phyloP scores from a whole-genome alignment of 1,140 invertebrate species.

The Pygmarrhopalites habei region DNA sequence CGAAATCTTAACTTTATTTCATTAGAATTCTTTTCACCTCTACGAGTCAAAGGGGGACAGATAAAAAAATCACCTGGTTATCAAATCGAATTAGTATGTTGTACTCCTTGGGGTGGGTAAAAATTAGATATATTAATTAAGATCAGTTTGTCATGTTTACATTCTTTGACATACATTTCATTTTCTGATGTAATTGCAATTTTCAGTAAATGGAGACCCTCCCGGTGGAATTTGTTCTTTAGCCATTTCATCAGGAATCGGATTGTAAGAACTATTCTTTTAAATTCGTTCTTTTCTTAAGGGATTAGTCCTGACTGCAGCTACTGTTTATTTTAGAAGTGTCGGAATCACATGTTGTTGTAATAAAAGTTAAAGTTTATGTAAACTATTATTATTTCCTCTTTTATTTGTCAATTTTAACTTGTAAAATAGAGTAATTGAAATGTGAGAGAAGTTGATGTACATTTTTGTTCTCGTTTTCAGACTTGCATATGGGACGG shows the following conservation, averaged over 20 bases:
- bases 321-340: no score
- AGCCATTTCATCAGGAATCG: conserved; percentile 89
- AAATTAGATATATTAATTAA: no score
- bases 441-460: no score
- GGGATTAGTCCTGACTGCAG: not conserved
- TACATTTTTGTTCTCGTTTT: not conserved
- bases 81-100: conserved; percentile 89
- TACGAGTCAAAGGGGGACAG: conserved; percentile 66
- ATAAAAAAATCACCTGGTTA: conserved; percentile 81
- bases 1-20: no score
- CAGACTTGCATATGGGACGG: conserved; percentile 93
- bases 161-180: no score
- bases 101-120: conserved; percentile 78
- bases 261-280: conserved; percentile 59
- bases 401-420: no score
- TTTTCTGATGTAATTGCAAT: no score
- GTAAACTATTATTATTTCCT: no score
- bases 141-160: no score
- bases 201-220: conserved; percentile 66
- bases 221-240: conserved; percentile 79
- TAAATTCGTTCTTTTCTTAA: not conserved
- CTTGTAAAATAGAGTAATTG: no score
- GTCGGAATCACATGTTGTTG: no score
- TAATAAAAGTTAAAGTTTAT: no score
- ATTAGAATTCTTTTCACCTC: conserved; percentile 48